Percentiles rank a stretch among this genome's conserved stretches.
phyloP scores from a whole-genome alignment of 2,113 vertebrate species.

The Mandrillus leucophaeus region DNA sequence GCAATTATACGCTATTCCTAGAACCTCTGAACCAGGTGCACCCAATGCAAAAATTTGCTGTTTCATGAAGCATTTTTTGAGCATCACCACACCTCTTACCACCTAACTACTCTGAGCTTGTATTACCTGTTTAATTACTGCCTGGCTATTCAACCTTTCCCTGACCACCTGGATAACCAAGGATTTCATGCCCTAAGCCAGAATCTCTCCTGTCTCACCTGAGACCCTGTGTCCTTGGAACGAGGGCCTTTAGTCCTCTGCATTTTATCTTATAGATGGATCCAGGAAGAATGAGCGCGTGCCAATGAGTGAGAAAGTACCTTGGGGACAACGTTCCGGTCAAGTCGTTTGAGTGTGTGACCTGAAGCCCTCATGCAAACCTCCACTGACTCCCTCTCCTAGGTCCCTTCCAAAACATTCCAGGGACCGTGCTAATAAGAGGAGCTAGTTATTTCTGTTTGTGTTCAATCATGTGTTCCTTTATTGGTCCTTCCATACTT shows the following conservation, averaged over 20 bases:
- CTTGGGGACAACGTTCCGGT: neutral
- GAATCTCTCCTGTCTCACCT: neutral
- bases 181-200: neutral
- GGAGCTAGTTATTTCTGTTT: neutral
- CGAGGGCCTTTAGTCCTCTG: neutral
- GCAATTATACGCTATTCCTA: neutral
- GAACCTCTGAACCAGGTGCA: neutral
- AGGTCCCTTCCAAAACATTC: neutral
- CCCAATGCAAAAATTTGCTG: rapidly evolving
- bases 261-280: rapidly evolving
- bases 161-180: neutral
- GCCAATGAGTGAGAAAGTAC: too few species aligned
- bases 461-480: neutral
- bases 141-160: conserved; percentile 15
- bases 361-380: neutral
- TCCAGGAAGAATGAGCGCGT: neutral
- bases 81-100: conserved; percentile 45
- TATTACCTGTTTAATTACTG: conserved; percentile 76
- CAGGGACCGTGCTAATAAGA: neutral
- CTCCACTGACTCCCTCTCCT: rapidly evolving
- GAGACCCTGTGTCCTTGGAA: neutral
- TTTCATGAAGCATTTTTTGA: conserved; percentile 73
- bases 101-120: conserved; percentile 12
- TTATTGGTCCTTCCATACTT: rapidly evolving
- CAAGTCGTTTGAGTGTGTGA: neutral